Conservation (phyloP, 2,888 invertebrate species). For the Drosophila tanythrix region DNA sequence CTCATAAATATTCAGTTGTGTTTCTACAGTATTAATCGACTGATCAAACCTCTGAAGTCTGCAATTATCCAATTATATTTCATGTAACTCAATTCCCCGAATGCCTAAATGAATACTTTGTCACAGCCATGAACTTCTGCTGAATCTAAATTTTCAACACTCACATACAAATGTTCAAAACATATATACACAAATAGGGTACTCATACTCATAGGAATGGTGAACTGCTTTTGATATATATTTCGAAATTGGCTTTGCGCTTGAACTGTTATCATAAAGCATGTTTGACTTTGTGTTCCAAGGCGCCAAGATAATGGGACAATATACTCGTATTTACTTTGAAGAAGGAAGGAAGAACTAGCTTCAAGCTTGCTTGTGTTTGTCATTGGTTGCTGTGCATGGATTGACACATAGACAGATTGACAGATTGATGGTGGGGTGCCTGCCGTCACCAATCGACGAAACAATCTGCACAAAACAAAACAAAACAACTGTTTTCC, state of each 20-base stretch:
- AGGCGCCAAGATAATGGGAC: slow-evolving; percentile 35
- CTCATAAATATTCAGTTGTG: not conserved
- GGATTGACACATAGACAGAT: slow-evolving; percentile 32
- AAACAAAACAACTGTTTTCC: slow-evolving; percentile 17
- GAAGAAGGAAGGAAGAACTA: slow-evolving; percentile 1
- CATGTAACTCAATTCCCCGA: slow-evolving; percentile 9
- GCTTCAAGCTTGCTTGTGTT: slow-evolving; percentile 1
- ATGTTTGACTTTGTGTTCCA: slow-evolving; percentile 19
- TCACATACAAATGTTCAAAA: not conserved
- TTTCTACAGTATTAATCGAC: not conserved
- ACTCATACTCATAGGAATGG: not conserved
- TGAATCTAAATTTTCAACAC: slow-evolving; percentile 12
- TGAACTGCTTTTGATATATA: not conserved
- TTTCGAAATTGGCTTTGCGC: slow-evolving; percentile 38
- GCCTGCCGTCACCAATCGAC: slow-evolving; percentile 24
- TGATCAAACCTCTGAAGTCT: not conserved
- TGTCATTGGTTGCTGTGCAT: slow-evolving; percentile 32
- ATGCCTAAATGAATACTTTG: not conserved
- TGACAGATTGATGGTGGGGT: slow-evolving; percentile 11
- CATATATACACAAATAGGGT: not conserved
- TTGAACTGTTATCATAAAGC: slow-evolving; percentile 45
- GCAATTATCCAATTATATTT: not conserved
- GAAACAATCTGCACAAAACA: slow-evolving; percentile 14
- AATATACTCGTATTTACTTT: not conserved
- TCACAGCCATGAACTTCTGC: slow-evolving; percentile 18